phyloP scores from a whole-genome alignment of 2,888 invertebrate genomes.

The Dastarcus helophoroides region DNA sequence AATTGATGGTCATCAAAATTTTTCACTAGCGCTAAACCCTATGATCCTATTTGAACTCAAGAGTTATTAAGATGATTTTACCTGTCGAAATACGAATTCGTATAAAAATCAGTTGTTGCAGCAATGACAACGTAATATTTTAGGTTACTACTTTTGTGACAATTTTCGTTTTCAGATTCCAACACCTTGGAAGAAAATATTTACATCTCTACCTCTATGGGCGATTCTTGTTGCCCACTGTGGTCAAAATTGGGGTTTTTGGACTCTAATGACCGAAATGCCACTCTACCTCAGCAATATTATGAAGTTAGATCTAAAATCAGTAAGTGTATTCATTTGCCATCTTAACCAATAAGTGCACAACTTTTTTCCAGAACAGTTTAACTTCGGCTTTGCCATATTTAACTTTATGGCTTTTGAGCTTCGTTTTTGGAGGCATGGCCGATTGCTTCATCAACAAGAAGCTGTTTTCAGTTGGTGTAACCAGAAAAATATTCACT shows the following conservation, averaged over 20 bases:
- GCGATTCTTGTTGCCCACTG: conserved; percentile 60
- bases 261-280: conserved; percentile 71
- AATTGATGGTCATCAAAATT: too few relatives aligned
- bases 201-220: conserved; percentile 66
- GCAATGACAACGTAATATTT: too few relatives aligned
- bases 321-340: conserved; percentile 36
- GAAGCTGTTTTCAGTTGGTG: conserved; percentile 28
- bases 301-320: conserved; percentile 57
- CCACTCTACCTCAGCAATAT: conserved; percentile 69
- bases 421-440: conserved; percentile 55
- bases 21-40: too few relatives aligned
- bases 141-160: too few relatives aligned
- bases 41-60: too few relatives aligned
- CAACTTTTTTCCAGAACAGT: conserved; percentile 44
- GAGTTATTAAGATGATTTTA: too few relatives aligned
- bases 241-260: conserved; percentile 71
- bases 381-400: conserved; percentile 60
- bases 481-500: conserved; percentile 55
- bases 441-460: conserved; percentile 50
- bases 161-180: conserved; percentile 16
- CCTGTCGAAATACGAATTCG: too few relatives aligned
- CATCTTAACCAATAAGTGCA: background rate
- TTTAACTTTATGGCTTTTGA: conserved; percentile 56
- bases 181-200: conserved; percentile 66
- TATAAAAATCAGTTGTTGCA: too few relatives aligned